Evolutionary conservation across 1,140 invertebrate species (phyloP).

Genomic region (Drosophila watanabei): DNA sequence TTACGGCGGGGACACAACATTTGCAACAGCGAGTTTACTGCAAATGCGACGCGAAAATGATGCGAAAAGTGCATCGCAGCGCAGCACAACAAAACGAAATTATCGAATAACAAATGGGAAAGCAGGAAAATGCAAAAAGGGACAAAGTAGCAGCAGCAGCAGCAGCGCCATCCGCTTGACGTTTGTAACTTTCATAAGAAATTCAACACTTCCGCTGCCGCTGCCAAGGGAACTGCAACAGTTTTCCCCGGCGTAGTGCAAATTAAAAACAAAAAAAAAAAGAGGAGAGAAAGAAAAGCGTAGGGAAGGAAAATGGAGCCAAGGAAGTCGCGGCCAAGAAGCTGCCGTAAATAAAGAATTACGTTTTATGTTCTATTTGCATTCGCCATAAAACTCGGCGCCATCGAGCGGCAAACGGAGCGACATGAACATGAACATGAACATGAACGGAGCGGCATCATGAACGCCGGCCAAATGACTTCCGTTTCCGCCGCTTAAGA

Average conservation of each 20-base stretch:
- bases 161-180: conserved; percentile 28
- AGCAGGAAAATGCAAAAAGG: conserved; percentile 14
- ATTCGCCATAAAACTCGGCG: conserved; percentile 73
- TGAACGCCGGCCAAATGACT: conserved; percentile 78
- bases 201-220: conserved; percentile 67
- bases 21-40: conserved; percentile 32
- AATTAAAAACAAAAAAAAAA: conserved; percentile 45
- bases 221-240: conserved; percentile 48
- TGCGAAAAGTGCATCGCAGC: conserved; percentile 45
- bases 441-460: conserved; percentile 60
- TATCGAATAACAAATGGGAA: conserved; percentile 56
- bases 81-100: conserved; percentile 47
- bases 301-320: neutral
- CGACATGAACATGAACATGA: conserved; percentile 47
- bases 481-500: conserved; percentile 82
- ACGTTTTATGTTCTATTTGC: conserved; percentile 70
- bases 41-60: conserved; percentile 52
- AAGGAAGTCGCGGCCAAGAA: conserved; percentile 14
- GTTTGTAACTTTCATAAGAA: conserved; percentile 61
- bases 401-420: conserved; percentile 48
- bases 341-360: conserved; percentile 68
- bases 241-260: conserved; percentile 37
- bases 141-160: conserved; percentile 19
- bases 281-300: neutral
- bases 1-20: conserved; percentile 41